A percentile compares a stretch with the other conserved stretches of the same genome.
Conservation (phyloP, 2,113 vertebrate species). For the Oreochromis niloticus region DNA sequence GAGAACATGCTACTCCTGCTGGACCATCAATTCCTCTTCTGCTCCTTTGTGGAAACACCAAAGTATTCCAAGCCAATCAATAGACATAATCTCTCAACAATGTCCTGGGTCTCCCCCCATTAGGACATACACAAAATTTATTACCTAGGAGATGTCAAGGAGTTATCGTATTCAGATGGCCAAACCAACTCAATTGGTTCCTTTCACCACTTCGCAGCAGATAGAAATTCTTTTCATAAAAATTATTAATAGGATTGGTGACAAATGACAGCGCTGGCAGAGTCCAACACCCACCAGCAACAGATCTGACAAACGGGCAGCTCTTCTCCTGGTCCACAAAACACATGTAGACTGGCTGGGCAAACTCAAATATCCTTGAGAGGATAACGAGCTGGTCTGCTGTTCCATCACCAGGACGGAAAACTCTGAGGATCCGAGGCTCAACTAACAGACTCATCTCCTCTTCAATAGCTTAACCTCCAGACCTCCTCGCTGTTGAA, state of each 20-base stretch:
- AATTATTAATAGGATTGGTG: background rate
- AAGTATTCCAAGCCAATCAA: background rate
- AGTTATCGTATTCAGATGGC: background rate
- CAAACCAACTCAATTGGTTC: background rate
- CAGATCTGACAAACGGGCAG: background rate
- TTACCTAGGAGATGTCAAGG: background rate
- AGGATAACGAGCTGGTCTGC: background rate
- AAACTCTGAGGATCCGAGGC: background rate
- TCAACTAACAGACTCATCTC: background rate
- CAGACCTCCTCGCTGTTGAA: background rate
- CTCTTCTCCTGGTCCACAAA: background rate
- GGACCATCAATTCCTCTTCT: background rate
- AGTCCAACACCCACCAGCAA: background rate
- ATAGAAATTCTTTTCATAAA: background rate
- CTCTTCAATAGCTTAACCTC: background rate
- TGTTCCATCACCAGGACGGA: background rate
- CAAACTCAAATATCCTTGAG: background rate
- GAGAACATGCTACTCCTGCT: background rate
- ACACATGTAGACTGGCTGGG: background rate
- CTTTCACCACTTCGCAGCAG: background rate
- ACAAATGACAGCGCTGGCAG: background rate
- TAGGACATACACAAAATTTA: background rate
- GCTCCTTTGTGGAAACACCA: background rate
- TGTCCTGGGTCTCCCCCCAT: background rate
- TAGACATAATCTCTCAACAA: background rate